Conservation (phyloP, 2,113 vertebrate genomes). For the Myodes glareolus region DNA sequence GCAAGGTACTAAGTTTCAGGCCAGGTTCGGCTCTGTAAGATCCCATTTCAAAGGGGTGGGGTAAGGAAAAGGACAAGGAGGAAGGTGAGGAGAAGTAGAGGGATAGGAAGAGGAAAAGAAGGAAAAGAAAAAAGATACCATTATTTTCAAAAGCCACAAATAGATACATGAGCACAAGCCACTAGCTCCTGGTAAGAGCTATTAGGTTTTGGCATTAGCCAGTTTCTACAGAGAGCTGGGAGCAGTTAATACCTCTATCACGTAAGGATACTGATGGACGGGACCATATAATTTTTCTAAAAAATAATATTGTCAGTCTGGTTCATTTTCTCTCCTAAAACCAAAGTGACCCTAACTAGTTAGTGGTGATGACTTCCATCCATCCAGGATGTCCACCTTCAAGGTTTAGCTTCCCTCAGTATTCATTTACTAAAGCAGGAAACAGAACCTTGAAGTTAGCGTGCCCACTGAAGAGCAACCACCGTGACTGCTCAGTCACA, state of each 20-base stretch:
- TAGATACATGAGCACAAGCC: not conserved
- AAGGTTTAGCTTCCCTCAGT: not conserved
- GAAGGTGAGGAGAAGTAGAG: not conserved
- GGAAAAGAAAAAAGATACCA: not conserved
- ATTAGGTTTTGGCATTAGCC: not conserved
- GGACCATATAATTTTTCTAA: not conserved
- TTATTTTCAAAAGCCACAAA: not conserved
- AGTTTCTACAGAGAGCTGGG: not conserved
- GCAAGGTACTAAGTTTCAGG: too few species aligned
- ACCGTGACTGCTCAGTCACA: not conserved
- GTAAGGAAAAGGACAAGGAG: not conserved
- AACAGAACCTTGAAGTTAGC: not conserved
- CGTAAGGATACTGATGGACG: not conserved
- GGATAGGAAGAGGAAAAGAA: not conserved
- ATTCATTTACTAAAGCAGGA: not conserved
- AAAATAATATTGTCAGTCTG: not conserved
- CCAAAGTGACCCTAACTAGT: slow-evolving; percentile 14
- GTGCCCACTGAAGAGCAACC: not conserved
- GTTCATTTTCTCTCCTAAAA: not conserved
- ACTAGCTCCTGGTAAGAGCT: not conserved
- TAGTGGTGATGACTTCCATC: not conserved
- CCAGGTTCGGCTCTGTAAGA: not conserved
- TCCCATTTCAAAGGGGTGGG: too few species aligned
- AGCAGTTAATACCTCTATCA: not conserved
- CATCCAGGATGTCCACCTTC: not conserved